Conservation (phyloP, 1,140 invertebrate species). For the Penaeus vannamei region DNA sequence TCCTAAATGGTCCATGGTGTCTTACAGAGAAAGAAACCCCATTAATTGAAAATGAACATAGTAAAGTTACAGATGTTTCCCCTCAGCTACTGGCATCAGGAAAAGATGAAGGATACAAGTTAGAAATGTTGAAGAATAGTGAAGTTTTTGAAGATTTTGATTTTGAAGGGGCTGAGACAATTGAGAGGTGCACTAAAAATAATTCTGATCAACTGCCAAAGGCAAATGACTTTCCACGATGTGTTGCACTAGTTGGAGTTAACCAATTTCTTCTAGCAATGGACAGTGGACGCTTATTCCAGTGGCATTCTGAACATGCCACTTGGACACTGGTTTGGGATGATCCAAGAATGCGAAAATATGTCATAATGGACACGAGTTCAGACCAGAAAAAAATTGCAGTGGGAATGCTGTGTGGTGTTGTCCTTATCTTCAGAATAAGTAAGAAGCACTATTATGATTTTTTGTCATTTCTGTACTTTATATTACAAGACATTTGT, state of each 20-base stretch:
- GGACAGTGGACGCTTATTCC: constrained; percentile 49
- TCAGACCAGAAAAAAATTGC: constrained; percentile 32
- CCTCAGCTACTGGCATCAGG: too few species aligned
- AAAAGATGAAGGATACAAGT: too few species aligned
- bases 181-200: too few species aligned
- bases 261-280: constrained; percentile 9
- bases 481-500: too few species aligned
- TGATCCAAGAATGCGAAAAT: constrained; percentile 48
- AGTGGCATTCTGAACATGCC: not conserved
- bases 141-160: too few species aligned
- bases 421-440: constrained; percentile 33
- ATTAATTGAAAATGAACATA: too few species aligned
- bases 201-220: not conserved
- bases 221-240: constrained; percentile 44
- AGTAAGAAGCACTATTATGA: not conserved
- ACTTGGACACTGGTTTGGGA: constrained; percentile 42
- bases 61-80: too few species aligned
- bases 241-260: constrained; percentile 34
- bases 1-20: not conserved
- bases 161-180: too few species aligned
- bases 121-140: too few species aligned
- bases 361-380: constrained; percentile 38
- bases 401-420: constrained; percentile 40
- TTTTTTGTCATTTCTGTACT: too few species aligned
- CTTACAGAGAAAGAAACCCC: not conserved